phyloP scores from a whole-genome alignment of 1,140 invertebrate species.

The Neodiprion fabricii region DNA sequence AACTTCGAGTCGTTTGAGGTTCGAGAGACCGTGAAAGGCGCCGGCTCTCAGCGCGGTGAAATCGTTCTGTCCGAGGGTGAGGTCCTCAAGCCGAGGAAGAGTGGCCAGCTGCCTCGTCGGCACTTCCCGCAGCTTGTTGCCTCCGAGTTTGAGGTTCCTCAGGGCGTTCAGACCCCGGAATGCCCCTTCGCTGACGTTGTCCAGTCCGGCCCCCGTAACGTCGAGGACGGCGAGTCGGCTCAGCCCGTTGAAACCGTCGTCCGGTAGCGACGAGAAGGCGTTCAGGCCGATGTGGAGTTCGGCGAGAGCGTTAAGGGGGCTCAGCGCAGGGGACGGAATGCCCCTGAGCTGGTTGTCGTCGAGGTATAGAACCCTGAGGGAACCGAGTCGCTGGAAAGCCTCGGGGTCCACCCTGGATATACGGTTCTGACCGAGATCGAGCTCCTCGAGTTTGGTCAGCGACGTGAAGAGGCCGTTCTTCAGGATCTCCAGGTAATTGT shows the following conservation, averaged over 20 bases:
- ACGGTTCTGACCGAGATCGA: conserved; percentile 87
- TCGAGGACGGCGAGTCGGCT: conserved; percentile 78
- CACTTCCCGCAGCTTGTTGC: conserved; percentile 76
- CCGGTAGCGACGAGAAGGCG: conserved; percentile 74
- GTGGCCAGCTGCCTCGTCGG: conserved; percentile 76
- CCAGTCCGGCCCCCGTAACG: conserved; percentile 78
- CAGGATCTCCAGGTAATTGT: conserved; percentile 83
- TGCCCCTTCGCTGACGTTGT: conserved; percentile 76
- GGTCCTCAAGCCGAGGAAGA: conserved; percentile 77
- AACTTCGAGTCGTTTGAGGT: conserved; percentile 78
- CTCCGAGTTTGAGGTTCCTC: conserved; percentile 76
- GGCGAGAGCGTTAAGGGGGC: conserved; percentile 74
- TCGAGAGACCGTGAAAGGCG: conserved; percentile 78
- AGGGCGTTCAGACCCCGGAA: conserved; percentile 78
- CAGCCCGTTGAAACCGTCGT: conserved; percentile 78
- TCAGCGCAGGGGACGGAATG: conserved; percentile 76
- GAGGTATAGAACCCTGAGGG: conserved; percentile 79
- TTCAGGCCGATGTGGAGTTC: conserved; percentile 87
- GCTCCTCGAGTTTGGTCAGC: conserved; percentile 78
- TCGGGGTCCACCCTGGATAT: conserved; percentile 80
- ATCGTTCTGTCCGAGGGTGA: conserved; percentile 83
- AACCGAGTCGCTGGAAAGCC: conserved; percentile 78
- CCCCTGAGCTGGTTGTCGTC: conserved; percentile 83
- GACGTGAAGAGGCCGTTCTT: conserved; percentile 77
- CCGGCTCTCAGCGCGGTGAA: conserved; percentile 72